Evolutionary conservation across 2,888 invertebrate genomes (phyloP).

Genomic region (Nezara viridula): DNA sequence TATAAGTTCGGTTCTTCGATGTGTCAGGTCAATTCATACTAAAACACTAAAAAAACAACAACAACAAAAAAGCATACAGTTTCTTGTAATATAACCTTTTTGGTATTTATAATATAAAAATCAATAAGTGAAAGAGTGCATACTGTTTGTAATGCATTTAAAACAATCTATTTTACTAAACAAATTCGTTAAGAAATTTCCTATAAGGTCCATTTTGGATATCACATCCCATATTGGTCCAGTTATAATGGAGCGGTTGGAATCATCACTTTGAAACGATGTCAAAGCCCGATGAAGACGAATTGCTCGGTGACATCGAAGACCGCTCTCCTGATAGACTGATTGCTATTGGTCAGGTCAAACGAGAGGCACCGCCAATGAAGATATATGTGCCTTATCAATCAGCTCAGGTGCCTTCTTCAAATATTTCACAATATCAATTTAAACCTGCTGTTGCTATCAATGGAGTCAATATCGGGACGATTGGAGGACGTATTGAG

Average conservation of each 20-base stretch:
- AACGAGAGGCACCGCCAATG: background rate
- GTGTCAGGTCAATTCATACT: too few species aligned
- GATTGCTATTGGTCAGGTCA: background rate
- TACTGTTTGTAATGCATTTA: too few species aligned
- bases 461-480: background rate
- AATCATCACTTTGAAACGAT: background rate
- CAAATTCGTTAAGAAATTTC: too few species aligned
- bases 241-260: background rate
- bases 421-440: background rate
- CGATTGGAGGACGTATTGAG: background rate
- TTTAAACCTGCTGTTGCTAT: background rate
- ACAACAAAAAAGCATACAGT: too few species aligned
- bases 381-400: background rate
- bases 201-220: background rate
- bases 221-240: background rate
- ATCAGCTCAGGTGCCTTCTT: background rate
- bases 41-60: too few species aligned
- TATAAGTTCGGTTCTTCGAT: too few species aligned
- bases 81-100: too few species aligned
- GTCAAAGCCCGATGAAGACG: background rate
- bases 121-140: too few species aligned
- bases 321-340: background rate
- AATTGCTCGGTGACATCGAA: slow-evolving; percentile 6
- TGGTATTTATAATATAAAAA: too few species aligned
- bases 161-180: too few species aligned